Evolutionary conservation across 2,797 vertebrate genomes (phyloP), one percentile per base, ranked within the genome.

Genomic region (Craterocephalus amniculus): DNA sequence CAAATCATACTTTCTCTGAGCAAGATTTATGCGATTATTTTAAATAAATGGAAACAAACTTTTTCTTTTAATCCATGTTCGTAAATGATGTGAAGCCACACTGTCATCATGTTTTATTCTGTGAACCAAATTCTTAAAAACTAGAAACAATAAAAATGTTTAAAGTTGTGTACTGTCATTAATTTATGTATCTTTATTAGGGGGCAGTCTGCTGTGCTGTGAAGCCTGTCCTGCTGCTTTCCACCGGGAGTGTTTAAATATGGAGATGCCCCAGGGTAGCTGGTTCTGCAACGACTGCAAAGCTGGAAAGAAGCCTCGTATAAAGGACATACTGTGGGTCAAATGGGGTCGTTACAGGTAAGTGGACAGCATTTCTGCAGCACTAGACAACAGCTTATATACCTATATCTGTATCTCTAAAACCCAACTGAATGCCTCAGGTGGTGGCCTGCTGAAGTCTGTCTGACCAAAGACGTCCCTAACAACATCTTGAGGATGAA

Each of bases 231-330:
- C 98, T n/a, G 98, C 98, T 85, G 98, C 98, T 2, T 99, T 99
- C 92, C 98, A 99, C 89, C 96, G 93, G 54, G 98, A 99, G 87
- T 99, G 98, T 95, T 94, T 99, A 86, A 99, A 96, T 83, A 99
- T 99, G 54, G 97, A 99, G 73, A 99, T 99, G 94, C 98, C 98
- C 57, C 96, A 98, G 86, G 98, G 97, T 67, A 99, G 95, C 90
- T 99, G 98, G 98, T 99, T 97, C 89, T 99, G 98, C 88, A 99
- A 99, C n/a, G 98, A 99, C 86, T 99, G 98, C 89, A 97, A 97
- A 86, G 96, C 98, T 56, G 98, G 98, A 78, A 99, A 98, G 94
- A 98, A 95, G 75, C 97, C 98, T 36, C 97, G 97, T 70, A 97
- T 97, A 84, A 97, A 98, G 84, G 98, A 99, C 91, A 96, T 99